These are phyloP conservation scores for Lucilia sericata DNA, from an alignment of 1,140 invertebrate species.

Conservation along the genomic window DNA sequence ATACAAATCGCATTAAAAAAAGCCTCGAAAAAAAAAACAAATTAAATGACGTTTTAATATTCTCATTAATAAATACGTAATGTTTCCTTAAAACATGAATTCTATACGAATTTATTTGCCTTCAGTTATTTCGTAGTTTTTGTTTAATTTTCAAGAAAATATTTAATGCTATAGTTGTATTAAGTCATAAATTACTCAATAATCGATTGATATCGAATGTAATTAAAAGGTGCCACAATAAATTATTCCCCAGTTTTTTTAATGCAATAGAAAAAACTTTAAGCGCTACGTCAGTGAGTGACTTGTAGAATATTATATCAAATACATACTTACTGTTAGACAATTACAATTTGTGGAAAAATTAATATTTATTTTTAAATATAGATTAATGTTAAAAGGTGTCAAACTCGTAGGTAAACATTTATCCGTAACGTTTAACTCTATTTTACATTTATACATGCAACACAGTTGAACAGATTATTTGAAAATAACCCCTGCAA, in stretches of 20 bases:
- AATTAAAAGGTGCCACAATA: constrained; percentile 25
- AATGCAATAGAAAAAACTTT: background rate
- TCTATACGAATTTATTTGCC: too few species aligned
- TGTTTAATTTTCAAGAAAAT: too few species aligned
- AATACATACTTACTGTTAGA: background rate
- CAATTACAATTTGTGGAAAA: background rate
- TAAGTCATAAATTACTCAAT: constrained; percentile 5
- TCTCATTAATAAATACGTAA: background rate
- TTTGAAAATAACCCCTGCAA: too few species aligned
- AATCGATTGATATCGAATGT: background rate
- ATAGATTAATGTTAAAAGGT: background rate
- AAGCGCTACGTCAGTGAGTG: too few species aligned
- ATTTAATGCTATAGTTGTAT: background rate
- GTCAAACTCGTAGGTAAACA: background rate
- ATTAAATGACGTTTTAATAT: background rate
- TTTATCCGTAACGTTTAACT: background rate
- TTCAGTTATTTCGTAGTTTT: too few species aligned
- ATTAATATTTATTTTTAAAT: background rate
- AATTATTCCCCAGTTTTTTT: constrained; percentile 15
- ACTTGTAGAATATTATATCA: too few species aligned
- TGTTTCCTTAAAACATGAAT: background rate
- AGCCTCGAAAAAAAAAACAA: background rate
- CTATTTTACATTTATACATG: background rate
- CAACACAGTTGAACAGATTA: background rate
- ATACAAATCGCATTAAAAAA: background rate